Evolutionary conservation across 2,113 vertebrate species (phyloP).

Genomic region (Dromiciops gliroides): DNA sequence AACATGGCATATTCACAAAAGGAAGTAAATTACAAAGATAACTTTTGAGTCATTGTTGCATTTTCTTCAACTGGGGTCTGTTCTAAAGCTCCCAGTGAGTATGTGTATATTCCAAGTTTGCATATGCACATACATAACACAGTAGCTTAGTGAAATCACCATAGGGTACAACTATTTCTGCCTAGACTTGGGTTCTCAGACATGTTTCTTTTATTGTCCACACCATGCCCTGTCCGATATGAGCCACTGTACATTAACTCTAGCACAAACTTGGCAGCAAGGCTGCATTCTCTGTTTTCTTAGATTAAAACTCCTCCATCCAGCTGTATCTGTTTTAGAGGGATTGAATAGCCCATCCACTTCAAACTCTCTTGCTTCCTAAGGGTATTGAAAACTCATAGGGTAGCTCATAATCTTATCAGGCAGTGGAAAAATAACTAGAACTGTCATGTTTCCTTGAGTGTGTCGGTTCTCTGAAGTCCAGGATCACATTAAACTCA

Average conservation of each 20-base stretch:
- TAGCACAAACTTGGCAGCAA: slow-evolving; percentile 69
- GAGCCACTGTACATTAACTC: slow-evolving; percentile 28
- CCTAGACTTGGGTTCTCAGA: slow-evolving; percentile 62
- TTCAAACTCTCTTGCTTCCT: slow-evolving; percentile 59
- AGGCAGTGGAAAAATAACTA: slow-evolving; percentile 55
- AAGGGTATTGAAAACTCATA: slow-evolving; percentile 66
- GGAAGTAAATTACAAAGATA: background rate
- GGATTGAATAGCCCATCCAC: slow-evolving; percentile 53
- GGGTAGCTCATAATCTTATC: slow-evolving; percentile 66
- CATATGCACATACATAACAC: slow-evolving; percentile 42
- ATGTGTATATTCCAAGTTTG: slow-evolving; percentile 51
- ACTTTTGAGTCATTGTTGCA: background rate
- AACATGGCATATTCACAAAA: background rate
- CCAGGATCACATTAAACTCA: slow-evolving; percentile 66
- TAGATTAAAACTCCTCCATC: slow-evolving; percentile 67
- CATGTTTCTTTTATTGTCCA: slow-evolving; percentile 72
- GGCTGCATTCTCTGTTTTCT: slow-evolving; percentile 58
- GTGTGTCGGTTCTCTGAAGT: slow-evolving; percentile 56
- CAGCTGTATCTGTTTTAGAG: slow-evolving; percentile 70
- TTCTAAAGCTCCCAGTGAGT: slow-evolving; percentile 57
- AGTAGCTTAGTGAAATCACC: slow-evolving; percentile 44
- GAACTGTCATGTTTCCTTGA: slow-evolving; percentile 55
- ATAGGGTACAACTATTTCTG: slow-evolving; percentile 66
- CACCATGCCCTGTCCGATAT: slow-evolving; percentile 45
- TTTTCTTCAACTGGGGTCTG: slow-evolving; percentile 2